Base-by-base conservation (phyloP, 2,113 vertebrate species). In the Platysteira castanea region DNA sequence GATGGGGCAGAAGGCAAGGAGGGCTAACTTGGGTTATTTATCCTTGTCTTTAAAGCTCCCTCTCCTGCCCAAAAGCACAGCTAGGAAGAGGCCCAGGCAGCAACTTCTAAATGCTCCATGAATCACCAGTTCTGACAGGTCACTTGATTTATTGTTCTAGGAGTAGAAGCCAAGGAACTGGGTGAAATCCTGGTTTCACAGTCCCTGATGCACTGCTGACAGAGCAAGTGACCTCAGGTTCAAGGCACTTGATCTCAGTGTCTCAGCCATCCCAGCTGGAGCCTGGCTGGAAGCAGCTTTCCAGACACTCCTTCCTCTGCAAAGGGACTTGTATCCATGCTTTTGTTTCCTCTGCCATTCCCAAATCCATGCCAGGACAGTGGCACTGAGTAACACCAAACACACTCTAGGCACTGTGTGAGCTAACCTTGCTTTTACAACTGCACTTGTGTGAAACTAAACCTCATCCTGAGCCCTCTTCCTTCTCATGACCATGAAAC, bases 101-200 rank as follows among this genome's bases (percentile, higher is more conserved):
- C 39, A 67, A 80, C 73, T 83, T 89, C 26, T 30, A 71, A 94
- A 93, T 18, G 87, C 77, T 93, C 87, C 89, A 93, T 76, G 75
- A 94, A 95, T 81, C 70, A 91, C 15, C 41, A 80, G 50, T 61
- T 92, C 28, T 77, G 89, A 96, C 91, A 96, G 83, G 85, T 89
- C 88, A 47, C 61, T 93, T 97, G 88, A 96, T 96, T 93, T 92
- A 97, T 87, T 47, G 74, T 68, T 79, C 44, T 28, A 41, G 71
- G 76, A 83, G 76, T 35, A 12, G 5, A 59, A 89, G 91, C 60
- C 90, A 96, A 96, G 79, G 75, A 90, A 89, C 73, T 78, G 89
- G 81, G 83, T 84, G 84, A 92, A 96, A 90, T 95, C 93, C 73
- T 71, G 52, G 88, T 87, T 96, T 94, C 95, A 83, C 93, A 92